These are phyloP conservation scores for Ditula angustiorana DNA, from an alignment of 2,888 invertebrate genomes.

Conservation along the genomic window DNA sequence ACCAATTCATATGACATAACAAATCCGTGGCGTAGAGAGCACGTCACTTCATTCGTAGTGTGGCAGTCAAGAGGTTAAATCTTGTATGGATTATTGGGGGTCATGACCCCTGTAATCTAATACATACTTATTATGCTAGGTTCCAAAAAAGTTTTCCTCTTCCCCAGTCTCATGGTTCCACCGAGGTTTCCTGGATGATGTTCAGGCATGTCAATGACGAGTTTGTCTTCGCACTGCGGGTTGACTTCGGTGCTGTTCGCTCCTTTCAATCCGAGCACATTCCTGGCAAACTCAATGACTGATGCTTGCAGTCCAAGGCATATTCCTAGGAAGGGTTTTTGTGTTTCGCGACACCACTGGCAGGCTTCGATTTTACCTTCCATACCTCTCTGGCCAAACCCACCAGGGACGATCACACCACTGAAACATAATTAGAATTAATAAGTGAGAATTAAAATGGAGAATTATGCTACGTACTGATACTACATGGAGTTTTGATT, in stretches of 20 bases:
- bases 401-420: constrained; percentile 98
- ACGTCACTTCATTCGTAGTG: no score
- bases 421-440: constrained; percentile 76
- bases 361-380: constrained; percentile 98
- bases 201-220: constrained; percentile 99
- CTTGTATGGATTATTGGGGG: no score
- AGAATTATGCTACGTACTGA: not conserved
- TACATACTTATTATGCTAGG: constrained; percentile 87
- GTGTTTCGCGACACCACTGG: constrained; percentile 95
- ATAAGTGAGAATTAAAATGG: not conserved
- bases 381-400: constrained; percentile 97
- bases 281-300: constrained; percentile 97
- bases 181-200: constrained; percentile 97
- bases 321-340: constrained; percentile 97
- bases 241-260: constrained; percentile 96
- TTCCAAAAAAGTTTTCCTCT: constrained; percentile 93
- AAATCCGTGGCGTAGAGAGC: no score
- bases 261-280: constrained; percentile 90
- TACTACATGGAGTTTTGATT: no score
- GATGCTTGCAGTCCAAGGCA: constrained; percentile 99
- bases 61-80: no score
- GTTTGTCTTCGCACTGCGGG: constrained; percentile 89
- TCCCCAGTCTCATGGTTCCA: constrained; percentile 99
- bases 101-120: no score
- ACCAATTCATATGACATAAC: no score